Evolutionary conservation across 2,888 invertebrate genomes (phyloP), one percentile per base, ranked within the genome.

Genomic region (Anthoptus insignis): DNA sequence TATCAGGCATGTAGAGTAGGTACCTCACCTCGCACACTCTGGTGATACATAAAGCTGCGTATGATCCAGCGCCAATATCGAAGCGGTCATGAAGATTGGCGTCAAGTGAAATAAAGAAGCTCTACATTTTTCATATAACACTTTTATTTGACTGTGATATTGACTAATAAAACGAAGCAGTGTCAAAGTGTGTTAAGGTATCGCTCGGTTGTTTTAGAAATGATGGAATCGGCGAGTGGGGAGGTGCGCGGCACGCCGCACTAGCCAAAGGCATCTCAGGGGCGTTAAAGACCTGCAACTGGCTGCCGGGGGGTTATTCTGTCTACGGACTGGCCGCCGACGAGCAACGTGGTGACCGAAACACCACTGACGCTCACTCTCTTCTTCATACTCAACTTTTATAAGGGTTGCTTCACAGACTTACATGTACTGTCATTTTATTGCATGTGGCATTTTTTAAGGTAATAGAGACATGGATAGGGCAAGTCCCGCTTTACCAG

Each of bases 231-330:
- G 77, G 73, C 67, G 75, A 29, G 79, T 71, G 80, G 76, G 83
- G 80, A 81, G 82, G 79, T 81, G 82, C 82, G 82, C 76, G 83
- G 80, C 82, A 82, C 81, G 81, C 73, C 82, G 80, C 79, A 81
- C 81, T 81, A 86, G 81, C 83, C 84, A 81, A 80, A 81, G 87
- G 85, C 88, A 82, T 85, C 89, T 87, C 88, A 81, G 88, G 89
- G 90, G 85, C 89, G 87, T 80, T 83, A 86, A 85, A 81, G 81
- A 91, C 92, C 92, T 91, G 92, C 74, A 91, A 92, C 88, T 92
- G 91, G 90, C 92, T 92, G 91, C 89, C 92, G 91, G 92, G 91
- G 91, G 88, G 85, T 91, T 90, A 91, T 87, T 88, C 78, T 81
- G 83, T 84, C 84, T 88, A 88, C 80, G 86, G 87, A 85, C 85